These are phyloP conservation scores for Xestia c-nigrum DNA, from an alignment of 2,888 invertebrate genomes.

Conservation along the genomic window DNA sequence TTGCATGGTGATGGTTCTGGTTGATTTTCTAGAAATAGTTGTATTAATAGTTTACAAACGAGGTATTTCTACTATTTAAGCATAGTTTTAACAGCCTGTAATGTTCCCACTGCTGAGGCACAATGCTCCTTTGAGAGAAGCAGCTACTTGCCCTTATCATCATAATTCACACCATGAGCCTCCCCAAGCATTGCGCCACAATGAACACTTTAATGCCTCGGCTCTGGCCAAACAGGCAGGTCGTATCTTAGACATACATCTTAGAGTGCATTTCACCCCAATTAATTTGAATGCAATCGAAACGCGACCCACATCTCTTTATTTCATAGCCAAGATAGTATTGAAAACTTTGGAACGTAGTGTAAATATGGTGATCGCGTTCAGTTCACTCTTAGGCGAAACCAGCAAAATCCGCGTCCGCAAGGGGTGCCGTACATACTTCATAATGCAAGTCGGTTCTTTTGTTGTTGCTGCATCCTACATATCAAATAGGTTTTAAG, in stretches of 20 bases:
- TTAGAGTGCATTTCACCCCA: not conserved
- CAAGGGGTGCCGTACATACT: too few species aligned
- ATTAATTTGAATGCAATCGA: not conserved
- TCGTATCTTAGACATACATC: not conserved
- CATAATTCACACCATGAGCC: not conserved
- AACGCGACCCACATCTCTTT: not conserved
- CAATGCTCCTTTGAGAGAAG: not conserved
- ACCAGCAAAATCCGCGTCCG: not conserved
- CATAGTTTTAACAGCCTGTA: not conserved
- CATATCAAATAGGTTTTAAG: too few species aligned
- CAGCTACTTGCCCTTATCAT: not conserved
- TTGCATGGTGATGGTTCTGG: slow-evolving; percentile 6
- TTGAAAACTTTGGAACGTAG: not conserved
- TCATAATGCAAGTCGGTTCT: too few species aligned
- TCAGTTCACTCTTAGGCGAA: not conserved
- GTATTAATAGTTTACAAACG: not conserved
- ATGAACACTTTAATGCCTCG: not conserved
- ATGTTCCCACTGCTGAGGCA: not conserved
- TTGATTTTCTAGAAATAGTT: slow-evolving; percentile 21
- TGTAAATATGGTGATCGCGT: not conserved
- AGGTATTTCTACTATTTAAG: not conserved
- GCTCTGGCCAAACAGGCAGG: not conserved
- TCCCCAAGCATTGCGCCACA: not conserved
- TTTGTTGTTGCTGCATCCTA: too few species aligned
- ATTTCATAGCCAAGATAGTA: not conserved